Conservation (phyloP, 2,113 vertebrate genomes). For the Salvelinus sp. region DNA sequence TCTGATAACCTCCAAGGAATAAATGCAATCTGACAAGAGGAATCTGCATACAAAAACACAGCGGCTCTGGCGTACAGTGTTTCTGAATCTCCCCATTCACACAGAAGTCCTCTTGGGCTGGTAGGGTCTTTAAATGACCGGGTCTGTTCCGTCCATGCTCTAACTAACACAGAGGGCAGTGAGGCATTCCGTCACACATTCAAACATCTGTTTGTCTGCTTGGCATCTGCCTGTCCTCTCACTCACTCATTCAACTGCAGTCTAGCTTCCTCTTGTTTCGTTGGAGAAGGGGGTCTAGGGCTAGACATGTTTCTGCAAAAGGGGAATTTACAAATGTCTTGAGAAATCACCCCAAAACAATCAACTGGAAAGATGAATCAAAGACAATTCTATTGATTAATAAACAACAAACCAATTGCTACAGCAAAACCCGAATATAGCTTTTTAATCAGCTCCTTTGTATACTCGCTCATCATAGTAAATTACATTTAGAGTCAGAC, state of each 20-base stretch:
- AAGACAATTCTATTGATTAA: too few relatives aligned
- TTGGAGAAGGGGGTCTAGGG: neutral
- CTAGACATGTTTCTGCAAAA: neutral
- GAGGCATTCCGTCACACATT: constrained; percentile 52
- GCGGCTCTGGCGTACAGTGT: constrained; percentile 42
- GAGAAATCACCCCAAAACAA: neutral
- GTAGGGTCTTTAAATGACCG: constrained; percentile 61
- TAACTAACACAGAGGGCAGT: constrained; percentile 12
- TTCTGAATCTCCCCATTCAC: constrained; percentile 67
- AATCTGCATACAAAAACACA: constrained; percentile 75
- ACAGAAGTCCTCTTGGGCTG: constrained; percentile 43
- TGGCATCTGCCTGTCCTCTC: constrained; percentile 50
- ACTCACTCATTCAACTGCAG: neutral
- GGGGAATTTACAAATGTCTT: neutral
- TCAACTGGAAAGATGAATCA: neutral
- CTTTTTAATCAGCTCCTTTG: neutral
- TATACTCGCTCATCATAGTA: neutral
- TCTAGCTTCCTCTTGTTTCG: too few relatives aligned
- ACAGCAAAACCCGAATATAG: too few relatives aligned
- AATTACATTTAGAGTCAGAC: neutral
- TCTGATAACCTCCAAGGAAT: constrained; percentile 65
- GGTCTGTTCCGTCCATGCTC: constrained; percentile 51
- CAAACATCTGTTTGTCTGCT: constrained; percentile 43
- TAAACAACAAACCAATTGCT: too few relatives aligned
- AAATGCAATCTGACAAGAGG: constrained; percentile 74